Base-by-base conservation (phyloP, 2,797 vertebrate species). In the Macropodus opercularis region DNA sequence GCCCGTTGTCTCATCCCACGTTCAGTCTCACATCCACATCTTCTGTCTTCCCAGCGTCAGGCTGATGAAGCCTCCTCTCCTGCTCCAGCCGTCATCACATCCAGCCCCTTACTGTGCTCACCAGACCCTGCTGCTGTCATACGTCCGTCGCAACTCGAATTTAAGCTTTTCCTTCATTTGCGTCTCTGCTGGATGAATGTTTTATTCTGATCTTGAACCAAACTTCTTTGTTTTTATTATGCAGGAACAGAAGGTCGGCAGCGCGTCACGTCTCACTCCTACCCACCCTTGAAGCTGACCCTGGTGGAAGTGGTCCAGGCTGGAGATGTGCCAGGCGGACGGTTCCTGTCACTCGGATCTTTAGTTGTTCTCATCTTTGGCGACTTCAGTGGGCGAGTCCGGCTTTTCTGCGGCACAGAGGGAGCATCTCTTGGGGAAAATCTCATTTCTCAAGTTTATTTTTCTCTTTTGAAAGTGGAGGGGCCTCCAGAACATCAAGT, bases 301-400 rank as follows among this genome's bases (percentile, higher is more conserved):
- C 29, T 41, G 57, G 48, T 66, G 68, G 68, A 79, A 13, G 62
- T 47, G 24, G 19, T 41, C 71, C 49, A 70, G 55, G 51, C 72
- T n/a, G n/a, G n/a, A n/a, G n/a, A n/a, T n/a, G n/a, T n/a, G n/a
- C n/a, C n/a, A n/a, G n/a, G n/a, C n/a, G n/a, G n/a, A n/a, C n/a
- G n/a, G n/a, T n/a, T n/a, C n/a, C n/a, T n/a, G n/a, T n/a, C n/a
- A n/a, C n/a, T n/a, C n/a, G n/a, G n/a, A n/a, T n/a, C n/a, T n/a
- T n/a, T n/a, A n/a, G n/a, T n/a, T n/a, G n/a, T n/a, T 31, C 55
- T 74, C 69, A 72, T 80, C 68, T 77, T 58, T 23, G 44, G 64
- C 59, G 66, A 41, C 65, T 69, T 75, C 47, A 42, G 34, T 56
- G 54, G 47, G 27, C 11, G 38, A 44, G 53, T 3, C 27, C 41